Evolutionary conservation across 2,113 vertebrate species (phyloP), one percentile per base, ranked within the genome.

Genomic region (Callopanchax toddi): DNA sequence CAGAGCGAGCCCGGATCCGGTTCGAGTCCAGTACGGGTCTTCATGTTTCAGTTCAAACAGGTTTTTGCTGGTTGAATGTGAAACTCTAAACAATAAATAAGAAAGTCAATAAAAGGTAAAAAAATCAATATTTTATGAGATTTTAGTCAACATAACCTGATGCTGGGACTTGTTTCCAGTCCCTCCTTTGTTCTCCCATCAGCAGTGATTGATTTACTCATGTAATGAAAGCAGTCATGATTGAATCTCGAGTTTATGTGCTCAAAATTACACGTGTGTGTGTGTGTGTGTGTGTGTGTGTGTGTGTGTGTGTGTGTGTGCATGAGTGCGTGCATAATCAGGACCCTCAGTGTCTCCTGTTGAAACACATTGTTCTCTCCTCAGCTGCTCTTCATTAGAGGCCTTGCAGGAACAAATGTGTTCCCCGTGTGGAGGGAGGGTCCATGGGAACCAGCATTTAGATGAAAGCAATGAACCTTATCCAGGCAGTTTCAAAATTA

Each of bases 321-420:
- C 52, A 50, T 17, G 29, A 5, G 18, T 20, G 22, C 49, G 65
- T 45, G 49, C 58, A 60, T 11, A 11, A 4, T 3, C 6, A 6
- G 3, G 26, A 4, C 54, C 36, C 60, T 64, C 65, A 39, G 13
- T 53, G 26, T 70, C 58, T 83, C 67, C 68, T 44, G 59, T 63
- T 78, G 72, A 78, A 86, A 76, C 74, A 68, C 76, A 86, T 84
- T 85, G 82, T 82, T 81, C 76, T 26, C 72, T 71, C 73, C 81
- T 75, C 84, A 79, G 81, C 83, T 86, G 74, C 78, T 76, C 78
- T 85, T 87, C 67, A 86, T 89, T 86, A 83, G 39, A 37, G 63
- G 62, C 62, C 29, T 29, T 53, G 63, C 68, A 71, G 72, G 65
- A 62, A 74, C 72, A 79, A 86, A 85, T 82, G 76, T 80, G 80